Evolutionary conservation across 2,888 invertebrate genomes (phyloP), one percentile per base, ranked within the genome.

Genomic region (Dasypogon diadema): DNA sequence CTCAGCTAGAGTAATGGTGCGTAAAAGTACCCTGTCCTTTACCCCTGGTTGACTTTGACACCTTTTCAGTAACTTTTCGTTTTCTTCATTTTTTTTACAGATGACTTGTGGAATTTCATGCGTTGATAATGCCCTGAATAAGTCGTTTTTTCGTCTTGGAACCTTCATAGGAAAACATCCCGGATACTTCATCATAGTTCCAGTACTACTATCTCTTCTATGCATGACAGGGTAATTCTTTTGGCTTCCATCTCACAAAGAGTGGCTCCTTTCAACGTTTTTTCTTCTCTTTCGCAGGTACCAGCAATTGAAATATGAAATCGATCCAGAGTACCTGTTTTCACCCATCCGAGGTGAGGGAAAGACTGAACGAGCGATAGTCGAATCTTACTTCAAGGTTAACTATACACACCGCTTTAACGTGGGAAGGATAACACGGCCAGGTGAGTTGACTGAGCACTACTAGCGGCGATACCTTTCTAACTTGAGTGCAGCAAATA

Each of bases 261-360:
- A 3, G 3, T 1, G n/a, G 42, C 8, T 12, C 8, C 2, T 42
- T 42, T 42, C n/a, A 30, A 30, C n/a, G n/a, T 30, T 30, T 30
- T 30, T 5, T 30, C 30, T 5, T 30, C 3, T 8, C 30, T n/a
- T n/a, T n/a, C 24, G 10, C 14, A 85, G 85, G 70, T 94, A 93
- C 86, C 96, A 96, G 87, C 89, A 91, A 84, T 89, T 96, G 76
- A 88, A 92, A 84, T 96, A 95, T 87, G 94, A 96, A 87, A 96
- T 96, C 87, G 96, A 96, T 85, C 96, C 96, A 0, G 96, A 96
- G 85, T 97, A 96, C 86, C 89, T 97, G 16, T 97, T 96, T 87
- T 95, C 95, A 42, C 97, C 97, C 0, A 89, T 94, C 79, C 92
- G 93, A 81, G 96, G 96, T 0, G 93, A 92, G 80, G 95, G 94